Conservation (phyloP, 2,113 vertebrate species). For the Pithys albifrons region DNA sequence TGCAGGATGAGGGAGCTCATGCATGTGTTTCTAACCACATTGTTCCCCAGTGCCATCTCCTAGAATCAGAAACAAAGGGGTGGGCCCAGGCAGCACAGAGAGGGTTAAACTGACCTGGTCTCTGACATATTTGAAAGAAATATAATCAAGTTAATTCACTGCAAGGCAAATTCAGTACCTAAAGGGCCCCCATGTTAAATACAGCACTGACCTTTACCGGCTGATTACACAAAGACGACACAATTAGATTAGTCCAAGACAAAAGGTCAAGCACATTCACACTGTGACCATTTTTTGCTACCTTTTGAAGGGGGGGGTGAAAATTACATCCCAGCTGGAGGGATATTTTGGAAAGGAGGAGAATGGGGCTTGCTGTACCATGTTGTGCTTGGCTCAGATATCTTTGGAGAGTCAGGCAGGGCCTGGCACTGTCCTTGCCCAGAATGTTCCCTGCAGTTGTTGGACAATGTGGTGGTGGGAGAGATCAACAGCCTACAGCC, state of each 20-base stretch:
- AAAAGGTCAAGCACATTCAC: constrained; percentile 94
- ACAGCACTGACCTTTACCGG: constrained; percentile 92
- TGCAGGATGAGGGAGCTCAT: background rate
- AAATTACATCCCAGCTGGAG: constrained; percentile 54
- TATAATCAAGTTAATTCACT: constrained; percentile 97
- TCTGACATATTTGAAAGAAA: constrained; percentile 84
- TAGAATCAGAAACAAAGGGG: constrained; percentile 25
- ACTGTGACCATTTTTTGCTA: constrained; percentile 85
- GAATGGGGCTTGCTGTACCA: background rate
- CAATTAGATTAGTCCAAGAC: constrained; percentile 95
- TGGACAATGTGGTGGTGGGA: background rate
- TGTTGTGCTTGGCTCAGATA: background rate
- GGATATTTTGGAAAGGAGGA: constrained; percentile 25
- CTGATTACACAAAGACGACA: constrained; percentile 96
- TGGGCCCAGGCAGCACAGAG: constrained; percentile 44
- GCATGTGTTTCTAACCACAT: background rate
- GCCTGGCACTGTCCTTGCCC: background rate
- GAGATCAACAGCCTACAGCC: background rate
- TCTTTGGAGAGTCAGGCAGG: background rate
- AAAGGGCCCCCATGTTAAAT: constrained; percentile 91
- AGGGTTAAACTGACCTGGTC: constrained; percentile 81
- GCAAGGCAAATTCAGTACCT: constrained; percentile 95
- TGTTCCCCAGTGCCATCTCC: background rate
- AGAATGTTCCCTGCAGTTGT: rapidly evolving
- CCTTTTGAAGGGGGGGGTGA: constrained; percentile 59